Conservation (phyloP, 2,113 vertebrate species). For the Polypterus senegalus region DNA sequence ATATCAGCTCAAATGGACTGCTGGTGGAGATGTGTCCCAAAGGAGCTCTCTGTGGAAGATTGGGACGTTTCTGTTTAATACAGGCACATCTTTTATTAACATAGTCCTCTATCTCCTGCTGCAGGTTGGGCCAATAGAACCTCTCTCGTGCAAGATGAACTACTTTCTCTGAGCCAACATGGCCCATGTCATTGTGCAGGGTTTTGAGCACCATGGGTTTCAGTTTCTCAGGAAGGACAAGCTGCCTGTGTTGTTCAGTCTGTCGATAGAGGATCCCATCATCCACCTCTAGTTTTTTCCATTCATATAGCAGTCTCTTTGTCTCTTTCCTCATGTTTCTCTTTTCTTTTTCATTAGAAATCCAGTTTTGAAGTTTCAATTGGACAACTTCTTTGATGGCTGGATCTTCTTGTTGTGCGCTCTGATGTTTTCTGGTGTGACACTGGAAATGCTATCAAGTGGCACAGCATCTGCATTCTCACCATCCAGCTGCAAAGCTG, state of each 20-base stretch:
- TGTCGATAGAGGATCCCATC: constrained; percentile 12
- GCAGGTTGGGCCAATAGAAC: constrained; percentile 18
- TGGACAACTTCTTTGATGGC: constrained; percentile 2
- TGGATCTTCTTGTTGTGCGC: constrained; percentile 3
- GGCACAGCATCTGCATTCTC: not conserved
- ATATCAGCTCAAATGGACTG: too few species aligned
- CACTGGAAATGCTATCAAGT: not conserved
- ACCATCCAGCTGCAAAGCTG: not conserved
- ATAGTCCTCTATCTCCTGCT: not conserved
- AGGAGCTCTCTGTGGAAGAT: too few species aligned
- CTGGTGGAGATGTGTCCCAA: too few species aligned
- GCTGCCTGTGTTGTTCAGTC: not conserved
- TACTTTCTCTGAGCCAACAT: constrained; percentile 12
- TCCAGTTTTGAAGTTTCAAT: constrained; percentile 6
- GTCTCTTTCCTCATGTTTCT: not conserved
- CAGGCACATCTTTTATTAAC: not conserved
- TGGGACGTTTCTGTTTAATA: too few species aligned
- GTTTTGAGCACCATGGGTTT: constrained; percentile 10
- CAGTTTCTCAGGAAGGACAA: constrained; percentile 6
- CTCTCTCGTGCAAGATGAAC: constrained; percentile 7
- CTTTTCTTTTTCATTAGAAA: constrained; percentile 1
- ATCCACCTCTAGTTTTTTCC: constrained; percentile 7
- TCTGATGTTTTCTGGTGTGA: not conserved
- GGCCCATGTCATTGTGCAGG: constrained; percentile 17
- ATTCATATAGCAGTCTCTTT: constrained; percentile 5